Conservation (phyloP, 1,140 invertebrate genomes). For the Prorops nasuta region DNA sequence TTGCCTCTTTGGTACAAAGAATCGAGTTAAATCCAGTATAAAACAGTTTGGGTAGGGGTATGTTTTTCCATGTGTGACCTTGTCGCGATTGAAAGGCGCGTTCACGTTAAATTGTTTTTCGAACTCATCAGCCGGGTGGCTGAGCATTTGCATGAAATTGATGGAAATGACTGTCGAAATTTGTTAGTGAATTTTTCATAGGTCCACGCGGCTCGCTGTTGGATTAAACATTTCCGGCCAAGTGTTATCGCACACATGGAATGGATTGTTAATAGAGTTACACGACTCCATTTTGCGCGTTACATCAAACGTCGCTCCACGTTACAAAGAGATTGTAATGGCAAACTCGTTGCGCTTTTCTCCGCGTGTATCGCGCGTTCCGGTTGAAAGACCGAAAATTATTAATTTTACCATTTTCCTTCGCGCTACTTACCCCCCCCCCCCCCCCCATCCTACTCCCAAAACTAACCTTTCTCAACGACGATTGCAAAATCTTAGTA, state of each 20-base stretch:
- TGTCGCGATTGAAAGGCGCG: too few species aligned
- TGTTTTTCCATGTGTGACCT: too few species aligned
- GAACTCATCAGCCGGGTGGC: too few species aligned
- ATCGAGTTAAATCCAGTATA: too few species aligned
- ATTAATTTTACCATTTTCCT: not conserved
- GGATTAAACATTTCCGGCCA: not conserved
- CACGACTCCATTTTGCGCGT: conserved; percentile 33
- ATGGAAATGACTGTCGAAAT: conserved; percentile 34
- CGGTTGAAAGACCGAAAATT: conserved; percentile 3
- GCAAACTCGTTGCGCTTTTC: too few species aligned
- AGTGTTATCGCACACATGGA: conserved; percentile 29
- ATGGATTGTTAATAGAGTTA: conserved; percentile 33
- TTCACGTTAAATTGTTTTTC: too few species aligned
- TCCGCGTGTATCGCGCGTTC: conserved; percentile 11
- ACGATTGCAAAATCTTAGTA: too few species aligned
- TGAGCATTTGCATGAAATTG: too few species aligned
- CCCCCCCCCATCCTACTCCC: not conserved
- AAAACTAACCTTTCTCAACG: conserved; percentile 9
- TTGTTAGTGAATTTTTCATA: conserved; percentile 2
- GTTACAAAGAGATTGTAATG: conserved; percentile 32
- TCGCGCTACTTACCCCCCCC: not conserved
- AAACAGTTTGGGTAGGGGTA: too few species aligned
- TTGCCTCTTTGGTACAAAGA: too few species aligned
- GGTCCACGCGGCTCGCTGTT: not conserved
- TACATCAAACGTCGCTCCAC: conserved; percentile 30